Conservation (phyloP, 2,797 vertebrate genomes). For the Pelodytes ibericus region DNA sequence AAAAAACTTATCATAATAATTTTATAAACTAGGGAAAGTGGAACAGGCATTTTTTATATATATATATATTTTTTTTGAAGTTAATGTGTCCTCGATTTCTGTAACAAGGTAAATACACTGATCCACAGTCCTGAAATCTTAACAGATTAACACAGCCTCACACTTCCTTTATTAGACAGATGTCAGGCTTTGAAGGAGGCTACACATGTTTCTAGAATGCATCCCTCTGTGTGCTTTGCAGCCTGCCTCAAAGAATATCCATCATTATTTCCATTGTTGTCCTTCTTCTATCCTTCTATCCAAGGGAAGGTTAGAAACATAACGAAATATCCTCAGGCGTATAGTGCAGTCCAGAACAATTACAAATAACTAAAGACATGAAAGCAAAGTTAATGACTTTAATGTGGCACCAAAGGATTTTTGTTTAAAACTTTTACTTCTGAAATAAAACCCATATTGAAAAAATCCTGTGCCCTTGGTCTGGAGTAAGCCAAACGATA, state of each 20-base stretch:
- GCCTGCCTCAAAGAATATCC: slow-evolving; percentile 67
- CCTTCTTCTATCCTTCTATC: slow-evolving; percentile 62
- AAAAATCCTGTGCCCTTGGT: no score
- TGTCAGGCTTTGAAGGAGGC: slow-evolving; percentile 54
- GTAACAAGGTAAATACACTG: no score
- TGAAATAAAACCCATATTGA: no score
- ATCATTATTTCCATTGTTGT: slow-evolving; percentile 59
- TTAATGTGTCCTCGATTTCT: no score
- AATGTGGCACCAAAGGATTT: no score
- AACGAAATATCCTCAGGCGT: slow-evolving; percentile 51
- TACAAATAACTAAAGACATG: slow-evolving; percentile 6
- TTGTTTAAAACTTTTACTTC: no score
- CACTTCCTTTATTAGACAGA: slow-evolving; percentile 48
- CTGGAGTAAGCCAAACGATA: no score
- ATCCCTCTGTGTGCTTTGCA: slow-evolving; percentile 44
- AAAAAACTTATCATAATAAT: no score
- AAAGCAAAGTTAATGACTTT: not conserved
- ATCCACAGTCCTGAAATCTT: no score
- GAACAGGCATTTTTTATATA: no score
- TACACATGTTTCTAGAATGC: slow-evolving; percentile 50
- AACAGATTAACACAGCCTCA: slow-evolving; percentile 45
- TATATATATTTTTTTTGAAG: no score
- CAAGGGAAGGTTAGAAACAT: slow-evolving; percentile 59
- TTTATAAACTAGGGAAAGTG: no score
- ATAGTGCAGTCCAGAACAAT: slow-evolving; percentile 35